Evolutionary conservation across 2,888 invertebrate genomes (phyloP), one percentile per base, ranked within the genome.

Genomic region (Pyrrhia umbra): DNA sequence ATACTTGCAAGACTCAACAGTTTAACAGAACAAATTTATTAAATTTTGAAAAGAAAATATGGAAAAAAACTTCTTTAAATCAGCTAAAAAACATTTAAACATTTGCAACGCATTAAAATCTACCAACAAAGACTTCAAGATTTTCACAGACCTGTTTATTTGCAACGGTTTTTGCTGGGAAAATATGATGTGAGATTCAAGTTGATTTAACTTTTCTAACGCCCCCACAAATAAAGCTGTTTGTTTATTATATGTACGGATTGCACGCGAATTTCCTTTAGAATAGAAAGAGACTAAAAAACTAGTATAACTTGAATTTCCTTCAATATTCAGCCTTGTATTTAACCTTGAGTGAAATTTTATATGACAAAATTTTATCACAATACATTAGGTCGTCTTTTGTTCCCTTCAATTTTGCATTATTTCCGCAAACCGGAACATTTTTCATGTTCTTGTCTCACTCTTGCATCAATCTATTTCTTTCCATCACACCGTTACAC

Each of bases 1-100:
- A 27, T 23, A 13, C 64, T 73, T 73, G 74, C 79, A 80, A 80
- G 73, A 68, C 70, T 57, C 65, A 79, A 67, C 15, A 6, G 15
- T 9, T n/a, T 8, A 40, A 9, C 18, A 2, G 9, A 18, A 42
- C 2, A 42, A 9, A 20, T n/a, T n/a, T n/a, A 40, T n/a, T 15
- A 13, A 37, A 37, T 13, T 2, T 9, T 18, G 13, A 15, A 37
- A 37, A 6, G 6, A 23, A 23, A 23, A 4, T 23, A 23, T 6
- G 6, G 6, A 4, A 23, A 18, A 42, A 16, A 42, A 34, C 8
- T n/a, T n/a, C n/a, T n/a, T n/a, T n/a, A n/a, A n/a, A n/a, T n/a
- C n/a, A n/a, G n/a, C n/a, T n/a, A n/a, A n/a, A n/a, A n/a, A n/a
- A n/a, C n/a, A n/a, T n/a, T n/a, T n/a, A n/a, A n/a, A n/a, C n/a